Evolutionary conservation across 2,113 vertebrate species (phyloP).

Genomic region (Uria lomvia): DNA sequence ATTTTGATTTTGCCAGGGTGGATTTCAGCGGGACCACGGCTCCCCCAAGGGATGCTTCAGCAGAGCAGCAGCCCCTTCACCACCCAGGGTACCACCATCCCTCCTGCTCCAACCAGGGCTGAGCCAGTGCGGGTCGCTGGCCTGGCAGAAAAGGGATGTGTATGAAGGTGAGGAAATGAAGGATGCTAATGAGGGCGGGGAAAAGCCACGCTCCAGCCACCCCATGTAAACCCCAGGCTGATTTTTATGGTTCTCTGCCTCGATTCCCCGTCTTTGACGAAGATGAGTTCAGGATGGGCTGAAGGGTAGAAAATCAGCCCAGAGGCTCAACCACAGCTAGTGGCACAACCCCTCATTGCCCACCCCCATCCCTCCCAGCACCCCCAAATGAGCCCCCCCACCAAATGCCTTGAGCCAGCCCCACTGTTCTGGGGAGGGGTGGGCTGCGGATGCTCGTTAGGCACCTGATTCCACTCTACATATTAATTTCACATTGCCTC

Average conservation of each 20-base stretch:
- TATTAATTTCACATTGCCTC: background rate
- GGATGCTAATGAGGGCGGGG: background rate
- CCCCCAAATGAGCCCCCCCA: background rate
- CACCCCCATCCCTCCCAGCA: background rate
- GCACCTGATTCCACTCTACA: background rate
- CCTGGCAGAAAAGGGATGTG: background rate
- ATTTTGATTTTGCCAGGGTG: background rate
- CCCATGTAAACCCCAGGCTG: background rate
- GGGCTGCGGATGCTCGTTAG: accelerated
- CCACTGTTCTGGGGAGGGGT: accelerated
- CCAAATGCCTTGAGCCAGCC: accelerated
- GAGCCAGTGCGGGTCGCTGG: accelerated
- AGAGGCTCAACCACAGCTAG: accelerated
- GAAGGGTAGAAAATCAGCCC: background rate
- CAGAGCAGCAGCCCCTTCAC: background rate
- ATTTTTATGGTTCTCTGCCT: background rate
- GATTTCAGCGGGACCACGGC: accelerated
- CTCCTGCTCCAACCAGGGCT: accelerated
- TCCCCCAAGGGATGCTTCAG: background rate
- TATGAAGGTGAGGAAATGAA: background rate
- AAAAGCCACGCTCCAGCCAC: too few relatives aligned
- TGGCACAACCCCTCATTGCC: too few relatives aligned
- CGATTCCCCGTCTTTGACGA: background rate
- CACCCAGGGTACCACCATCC: background rate
- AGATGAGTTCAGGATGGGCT: background rate